phyloP scores from a whole-genome alignment of 2,113 vertebrate genomes.

The Anolis carolinensis region DNA sequence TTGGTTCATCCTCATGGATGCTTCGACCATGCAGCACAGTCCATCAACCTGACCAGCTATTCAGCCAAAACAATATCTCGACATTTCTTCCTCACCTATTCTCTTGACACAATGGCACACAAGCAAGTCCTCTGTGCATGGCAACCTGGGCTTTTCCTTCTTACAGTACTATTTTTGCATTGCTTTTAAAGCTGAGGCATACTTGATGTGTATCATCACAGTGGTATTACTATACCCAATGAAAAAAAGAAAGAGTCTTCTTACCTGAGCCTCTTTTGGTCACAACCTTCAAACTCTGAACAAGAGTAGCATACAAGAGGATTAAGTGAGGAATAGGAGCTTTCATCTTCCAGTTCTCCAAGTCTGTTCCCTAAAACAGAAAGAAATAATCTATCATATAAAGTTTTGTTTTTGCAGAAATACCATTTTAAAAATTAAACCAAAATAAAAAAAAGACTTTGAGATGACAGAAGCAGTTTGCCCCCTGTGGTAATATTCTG shows the following conservation, averaged over 20 bases:
- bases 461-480: not conserved
- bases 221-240: not conserved
- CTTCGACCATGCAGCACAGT: not conserved
- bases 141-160: not conserved
- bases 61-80: not conserved
- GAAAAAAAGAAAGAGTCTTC: constrained; percentile 52
- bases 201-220: not conserved
- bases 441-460: not conserved
- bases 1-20: not conserved
- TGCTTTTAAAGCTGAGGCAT: not conserved
- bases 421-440: constrained; percentile 11
- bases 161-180: not conserved
- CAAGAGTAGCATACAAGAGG: constrained; percentile 88
- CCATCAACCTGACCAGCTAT: not conserved
- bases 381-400: constrained; percentile 5
- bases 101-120: not conserved
- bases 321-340: constrained; percentile 90
- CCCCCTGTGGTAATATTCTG: not conserved
- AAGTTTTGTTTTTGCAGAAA: not conserved
- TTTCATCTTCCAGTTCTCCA: constrained; percentile 90
- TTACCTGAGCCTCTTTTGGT: constrained; percentile 98
- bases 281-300: constrained; percentile 94
- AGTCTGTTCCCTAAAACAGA: constrained; percentile 69
- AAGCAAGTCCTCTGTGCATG: not conserved
- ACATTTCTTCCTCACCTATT: not conserved